Evolutionary conservation across 2,888 invertebrate genomes (phyloP), one percentile per base, ranked within the genome.

Genomic region (Agrotis puta): DNA sequence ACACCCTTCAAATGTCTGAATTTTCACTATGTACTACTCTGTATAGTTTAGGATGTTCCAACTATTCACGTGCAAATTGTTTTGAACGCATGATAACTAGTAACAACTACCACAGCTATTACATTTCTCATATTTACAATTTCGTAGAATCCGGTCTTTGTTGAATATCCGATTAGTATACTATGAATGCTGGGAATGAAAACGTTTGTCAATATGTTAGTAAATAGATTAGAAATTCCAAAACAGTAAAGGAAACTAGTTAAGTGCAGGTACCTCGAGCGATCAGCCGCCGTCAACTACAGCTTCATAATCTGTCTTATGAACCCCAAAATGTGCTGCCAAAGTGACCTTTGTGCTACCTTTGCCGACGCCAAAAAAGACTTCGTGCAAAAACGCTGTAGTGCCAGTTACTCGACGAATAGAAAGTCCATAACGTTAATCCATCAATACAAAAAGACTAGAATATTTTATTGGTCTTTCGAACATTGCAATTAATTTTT

Each of bases 51-150:
- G 73, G 74, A 80, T 80, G 67, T 84, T 68, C 57, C 54, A 67
- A 72, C 33, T 20, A 57, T 20, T 22, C 47, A 57, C 45, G 61
- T 57, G 61, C 61, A 70, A 70, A 83, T 74, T 84, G 85, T 83
- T 81, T 74, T 58, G 68, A 74, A 65, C 50, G 47, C 53, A 47
- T 54, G 53, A n/a, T 62, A 71, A 69, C 58, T 58, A 71, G 58
- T 53, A 27, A 27, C 27, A 27, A 27, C 27, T 27, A 27, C 27
- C 27, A 27, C 27, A 39, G 64, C 63, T 45, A 61, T 56, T 58
- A 71, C 64, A 70, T 65, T 65, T 64, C 69, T 59, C 69, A 81
- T 78, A 71, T 81, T 72, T 79, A 77, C 79, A 72, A 77, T 80
- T 73, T 76, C 57, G 16, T 65, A 48, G 70, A 64, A 74, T 74